Evolutionary conservation across 2,888 invertebrate genomes (phyloP), one percentile per base, ranked within the genome.

Genomic region (Gasteruption jaculator): DNA sequence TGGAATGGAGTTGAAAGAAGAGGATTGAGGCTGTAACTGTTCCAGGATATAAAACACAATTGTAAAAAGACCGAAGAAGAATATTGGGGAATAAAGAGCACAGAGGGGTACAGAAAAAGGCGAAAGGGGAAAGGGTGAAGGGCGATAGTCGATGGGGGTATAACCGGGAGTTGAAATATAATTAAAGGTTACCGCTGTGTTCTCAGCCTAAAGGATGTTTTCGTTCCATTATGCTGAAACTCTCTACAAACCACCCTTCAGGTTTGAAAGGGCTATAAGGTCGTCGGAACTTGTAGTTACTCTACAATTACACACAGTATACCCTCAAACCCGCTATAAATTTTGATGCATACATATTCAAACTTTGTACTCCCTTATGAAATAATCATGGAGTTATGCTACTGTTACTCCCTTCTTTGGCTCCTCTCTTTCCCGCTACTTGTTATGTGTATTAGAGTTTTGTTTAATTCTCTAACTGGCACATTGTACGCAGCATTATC

Each of bases 281-380:
- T 44, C 46, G 38, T 43, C 45, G 50, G 53, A 52, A 48, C 32
- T 42, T 35, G 36, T 44, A 45, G 49, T 49, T 46, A 52, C 57
- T 57, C 57, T 58, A 53, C 60, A 63, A 61, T 60, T 57, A 62
- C 55, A 50, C 51, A n/a, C n/a, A n/a, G n/a, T n/a, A n/a, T 53
- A 45, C 54, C 55, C 57, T 55, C 47, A n/a, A n/a, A 45, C 45
- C 49, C 54, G 57, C 62, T 57, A 62, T 66, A 64, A 67, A 65
- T 67, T 65, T 61, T 58, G 54, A 56, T 59, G 61, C 59, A 65
- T 66, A 64, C 65, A 67, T 67, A 67, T 66, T 66, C 66, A 67
- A 58, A 56, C 43, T 31, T n/a, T 16, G 39, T 35, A 26, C 18
- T 50, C 55, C 55, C 61, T 63, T 65, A 63, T 64, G 63, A 65